These are phyloP conservation scores for Sinonovacula constricta DNA, from an alignment of 1,140 invertebrate species.

Conservation along the genomic window DNA sequence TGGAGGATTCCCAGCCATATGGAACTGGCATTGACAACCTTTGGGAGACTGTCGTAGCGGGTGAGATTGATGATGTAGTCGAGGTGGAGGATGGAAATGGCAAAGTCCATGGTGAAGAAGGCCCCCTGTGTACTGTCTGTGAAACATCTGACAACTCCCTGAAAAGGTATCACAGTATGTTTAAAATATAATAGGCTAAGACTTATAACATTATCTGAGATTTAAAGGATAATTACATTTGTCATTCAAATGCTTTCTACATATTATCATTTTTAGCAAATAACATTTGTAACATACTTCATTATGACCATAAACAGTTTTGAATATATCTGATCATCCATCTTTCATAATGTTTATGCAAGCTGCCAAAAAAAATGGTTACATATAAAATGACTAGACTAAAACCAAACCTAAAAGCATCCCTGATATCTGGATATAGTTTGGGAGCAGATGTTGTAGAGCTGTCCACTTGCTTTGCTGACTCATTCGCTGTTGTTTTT, in stretches of 20 bases:
- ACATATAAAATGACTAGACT: too few relatives aligned
- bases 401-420: conserved; percentile 70
- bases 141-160: conserved; percentile 51
- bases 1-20: conserved; percentile 38
- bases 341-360: too few relatives aligned
- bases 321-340: too few relatives aligned
- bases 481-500: background rate
- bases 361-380: too few relatives aligned
- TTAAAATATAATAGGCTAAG: conserved; percentile 1
- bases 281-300: too few relatives aligned
- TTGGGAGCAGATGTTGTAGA: conserved; percentile 19
- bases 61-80: background rate
- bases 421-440: conserved; percentile 72
- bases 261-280: too few relatives aligned
- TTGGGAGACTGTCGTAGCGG: background rate
- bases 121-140: conserved; percentile 18
- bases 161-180: background rate
- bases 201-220: background rate
- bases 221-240: conserved; percentile 31
- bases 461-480: conserved; percentile 54
- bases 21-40: conserved; percentile 34
- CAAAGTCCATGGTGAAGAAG: background rate
- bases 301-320: too few relatives aligned
- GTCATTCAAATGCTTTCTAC: too few relatives aligned
- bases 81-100: background rate